Base-by-base conservation (phyloP, 2,888 invertebrate species). In the Amblyteles armatorius region DNA sequence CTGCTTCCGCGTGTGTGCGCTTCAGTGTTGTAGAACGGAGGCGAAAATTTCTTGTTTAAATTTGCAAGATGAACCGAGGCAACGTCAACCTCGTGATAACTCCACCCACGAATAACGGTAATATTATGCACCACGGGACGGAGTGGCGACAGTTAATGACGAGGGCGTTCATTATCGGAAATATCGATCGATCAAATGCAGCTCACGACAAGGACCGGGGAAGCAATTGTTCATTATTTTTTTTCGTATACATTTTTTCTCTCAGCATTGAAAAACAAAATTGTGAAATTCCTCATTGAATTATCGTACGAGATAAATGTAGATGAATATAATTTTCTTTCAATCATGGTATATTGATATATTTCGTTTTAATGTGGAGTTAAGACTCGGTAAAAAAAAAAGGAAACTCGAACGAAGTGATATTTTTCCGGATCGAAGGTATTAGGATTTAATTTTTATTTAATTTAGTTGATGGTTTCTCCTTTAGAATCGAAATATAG, bases 91-190 rank as follows among this genome's bases (percentile, higher is more conserved):
- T 82, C 40, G 71, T 76, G 50, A 76, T 84, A 29, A 79, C 87
- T 5, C 82, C 87, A 26, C 48, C 72, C 36, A 81, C 52, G 13
- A 77, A 82, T 52, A 79, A 60, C 69, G 85, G 86, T 87, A 86
- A 86, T 60, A 26, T 68, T 79, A 57, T 19, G 29, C 44, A 55
- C 11, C 48, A 33, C 65, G 55, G 16, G 13, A 65, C 52, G 69
- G 44, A 9, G 72, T 22, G 19, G 36, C n/a, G 40, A 77, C 69
- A 44, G 57, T 76, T 40, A 29, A 83, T 63, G 16, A 33, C 22
- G 7, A 40, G 33, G 11, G 11, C 48, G 40, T 74, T 65, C 36
- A 72, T 77, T 73, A 44, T 67, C 73, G 57, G 57, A 50, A 79
- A 79, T 67, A 71, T 69, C 71, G 77, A 73, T 76, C 83, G 13